A percentile compares a stretch with the other conserved stretches of the same genome.
Conservation (phyloP, 2,888 invertebrate genomes). For the Gymnocheta viridis region DNA sequence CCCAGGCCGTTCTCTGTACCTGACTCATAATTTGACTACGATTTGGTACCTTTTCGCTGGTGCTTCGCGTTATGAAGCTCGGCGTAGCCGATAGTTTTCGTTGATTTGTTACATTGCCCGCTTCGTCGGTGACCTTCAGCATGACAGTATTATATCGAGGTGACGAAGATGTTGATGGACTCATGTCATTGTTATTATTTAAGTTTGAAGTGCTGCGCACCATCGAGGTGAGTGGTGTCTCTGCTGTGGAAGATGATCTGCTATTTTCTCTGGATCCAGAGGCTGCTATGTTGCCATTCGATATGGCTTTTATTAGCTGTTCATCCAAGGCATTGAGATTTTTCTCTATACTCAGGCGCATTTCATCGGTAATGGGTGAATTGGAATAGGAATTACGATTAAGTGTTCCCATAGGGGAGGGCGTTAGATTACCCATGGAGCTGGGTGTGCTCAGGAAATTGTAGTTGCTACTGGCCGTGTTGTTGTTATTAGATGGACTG, state of each 20-base stretch:
- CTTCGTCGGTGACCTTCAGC: conserved; percentile 84
- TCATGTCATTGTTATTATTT: conserved; percentile 73
- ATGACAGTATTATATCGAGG: conserved; percentile 82
- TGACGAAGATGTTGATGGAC: conserved; percentile 55
- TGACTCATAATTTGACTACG: conserved; percentile 93
- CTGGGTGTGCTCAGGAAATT: conserved; percentile 77
- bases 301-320: conserved; percentile 85
- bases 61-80: conserved; percentile 88
- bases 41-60: conserved; percentile 93
- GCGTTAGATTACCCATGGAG: conserved; percentile 77
- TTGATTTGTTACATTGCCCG: conserved; percentile 82
- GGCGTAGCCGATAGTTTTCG: conserved; percentile 84
- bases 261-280: conserved; percentile 76
- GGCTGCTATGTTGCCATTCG: conserved; percentile 81
- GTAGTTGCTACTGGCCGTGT: conserved; percentile 75
- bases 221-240: conserved; percentile 72
- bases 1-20: conserved; percentile 91
- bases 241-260: conserved; percentile 77
- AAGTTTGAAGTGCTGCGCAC: conserved; percentile 71
- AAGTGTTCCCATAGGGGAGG: conserved; percentile 80
- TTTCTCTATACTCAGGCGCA: conserved; percentile 80
- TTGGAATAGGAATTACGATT: conserved; percentile 81
- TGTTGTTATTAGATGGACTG: conserved; percentile 77
- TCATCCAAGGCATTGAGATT: conserved; percentile 83
- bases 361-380: conserved; percentile 76